Percentiles rank a stretch among this genome's conserved stretches.
Conservation (phyloP, 2,797 vertebrate species). For the Acanthurus leucopareius region DNA sequence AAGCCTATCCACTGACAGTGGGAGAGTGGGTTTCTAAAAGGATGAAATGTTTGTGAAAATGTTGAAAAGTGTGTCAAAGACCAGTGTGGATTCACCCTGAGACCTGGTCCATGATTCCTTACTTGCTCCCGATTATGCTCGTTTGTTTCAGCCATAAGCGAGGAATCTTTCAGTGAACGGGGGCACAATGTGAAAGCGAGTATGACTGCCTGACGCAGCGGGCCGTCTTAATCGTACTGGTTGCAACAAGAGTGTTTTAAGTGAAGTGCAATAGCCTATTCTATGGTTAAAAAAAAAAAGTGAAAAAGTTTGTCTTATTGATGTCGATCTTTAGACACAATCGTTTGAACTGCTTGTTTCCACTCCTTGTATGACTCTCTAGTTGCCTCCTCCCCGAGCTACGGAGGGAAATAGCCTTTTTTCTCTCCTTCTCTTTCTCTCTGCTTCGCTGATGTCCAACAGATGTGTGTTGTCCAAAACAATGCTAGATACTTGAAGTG, state of each 20-base stretch:
- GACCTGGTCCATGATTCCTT: conserved; percentile 11
- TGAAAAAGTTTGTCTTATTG: conserved; percentile 40
- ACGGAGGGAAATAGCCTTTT: conserved; percentile 48
- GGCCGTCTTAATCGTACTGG: conserved; percentile 20
- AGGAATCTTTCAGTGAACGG: conserved; percentile 30
- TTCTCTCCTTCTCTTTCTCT: conserved; percentile 50
- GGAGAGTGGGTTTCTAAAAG: conserved; percentile 18
- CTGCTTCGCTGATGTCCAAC: conserved; percentile 80
- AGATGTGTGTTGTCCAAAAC: conserved; percentile 74
- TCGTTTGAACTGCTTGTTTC: conserved; percentile 75
- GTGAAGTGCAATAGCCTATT: conserved; percentile 67
- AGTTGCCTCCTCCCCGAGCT: conserved; percentile 55
- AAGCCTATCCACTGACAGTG: conserved; percentile 8
- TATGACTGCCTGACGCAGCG: conserved; percentile 40
- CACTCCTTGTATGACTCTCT: conserved; percentile 67
- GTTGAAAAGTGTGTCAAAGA: conserved; percentile 37
- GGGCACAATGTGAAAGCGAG: conserved; percentile 55
- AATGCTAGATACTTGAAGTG: conserved; percentile 83
- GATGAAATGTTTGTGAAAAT: conserved; percentile 56
- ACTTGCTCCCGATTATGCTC: conserved; percentile 20
- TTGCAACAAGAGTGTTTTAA: conserved; percentile 40
- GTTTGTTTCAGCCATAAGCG: conserved; percentile 41
- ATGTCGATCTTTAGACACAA: conserved; percentile 63
- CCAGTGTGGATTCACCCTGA: conserved; percentile 25
- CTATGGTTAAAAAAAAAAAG: conserved; percentile 37